Evolutionary conservation across 2,797 vertebrate genomes (phyloP), one percentile per base, ranked within the genome.

Genomic region (Nasua narica): DNA sequence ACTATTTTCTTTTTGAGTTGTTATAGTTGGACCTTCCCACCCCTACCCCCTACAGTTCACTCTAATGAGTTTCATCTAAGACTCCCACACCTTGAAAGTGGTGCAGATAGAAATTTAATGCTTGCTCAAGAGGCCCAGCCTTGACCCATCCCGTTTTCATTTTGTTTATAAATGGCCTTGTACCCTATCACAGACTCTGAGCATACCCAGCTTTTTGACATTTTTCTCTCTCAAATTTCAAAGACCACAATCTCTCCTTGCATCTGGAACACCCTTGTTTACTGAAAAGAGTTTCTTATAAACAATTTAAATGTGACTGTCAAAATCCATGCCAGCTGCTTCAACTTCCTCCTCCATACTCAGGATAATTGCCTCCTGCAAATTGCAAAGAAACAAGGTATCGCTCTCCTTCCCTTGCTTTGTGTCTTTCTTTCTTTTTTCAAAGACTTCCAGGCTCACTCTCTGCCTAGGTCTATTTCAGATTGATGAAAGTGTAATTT

Each of bases 221-320:
- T 62, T 52, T 37, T 76, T 88, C 48, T 67, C 21, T 89, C 67
- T 83, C 27, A 76, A 32, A 77, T 90, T 90, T 97, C 72, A 87
- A 6, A 62, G 13, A 21, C 32, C 43, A 48, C 43, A 96, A 27
- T 87, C 79, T 95, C 87, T 43, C 29, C 56, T 96, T 93, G 48
- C 37, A 95, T 92, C 78, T 78, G 87, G 48, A 96, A 83, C 65
- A 89, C 29, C n/a, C 70, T 46, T 74, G 83, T 89, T 97, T 97
- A 74, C 65, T 50, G 11, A 9, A 94, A 35, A 84, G 50, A 43
- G 50, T 88, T 95, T 93, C 91, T 77, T 93, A 96, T 90, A 95
- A 96, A 96, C 96, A 95, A 91, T 95, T 95, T 88, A 92, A 97
- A 79, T 94, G 78, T 84, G 76, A 91, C 87, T 87, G 84, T 92